These are phyloP conservation scores for Coendou prehensilis DNA, from an alignment of 2,797 vertebrate species.

Conservation along the genomic window DNA sequence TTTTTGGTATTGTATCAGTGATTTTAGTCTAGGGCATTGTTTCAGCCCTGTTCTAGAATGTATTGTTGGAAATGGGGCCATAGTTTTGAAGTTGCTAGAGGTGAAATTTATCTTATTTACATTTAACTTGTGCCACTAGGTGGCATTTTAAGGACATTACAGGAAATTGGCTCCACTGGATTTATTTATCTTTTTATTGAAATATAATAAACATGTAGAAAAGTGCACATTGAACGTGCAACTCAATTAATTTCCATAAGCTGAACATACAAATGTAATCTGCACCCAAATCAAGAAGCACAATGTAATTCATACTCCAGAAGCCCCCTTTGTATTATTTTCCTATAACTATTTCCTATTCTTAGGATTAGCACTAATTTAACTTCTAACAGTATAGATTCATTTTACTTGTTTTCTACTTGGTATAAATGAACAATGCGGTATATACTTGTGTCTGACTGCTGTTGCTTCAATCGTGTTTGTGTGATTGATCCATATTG, in stretches of 20 bases:
- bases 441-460: conserved; percentile 26
- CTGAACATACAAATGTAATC: conserved; percentile 3
- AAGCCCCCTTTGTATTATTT: not conserved
- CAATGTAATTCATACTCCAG: conserved; percentile 28
- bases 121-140: conserved; percentile 88
- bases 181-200: conserved; percentile 69
- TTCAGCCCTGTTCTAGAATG: not conserved
- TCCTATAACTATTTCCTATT: not conserved
- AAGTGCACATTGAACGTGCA: not conserved
- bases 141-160: conserved; percentile 89
- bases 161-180: conserved; percentile 44
- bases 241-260: conserved; percentile 51
- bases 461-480: conserved; percentile 25
- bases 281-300: conserved; percentile 46
- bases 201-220: conserved; percentile 15
- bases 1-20: not conserved
- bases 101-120: conserved; percentile 53
- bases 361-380: not conserved
- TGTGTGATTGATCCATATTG: not conserved
- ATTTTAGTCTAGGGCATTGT: conserved; percentile 25
- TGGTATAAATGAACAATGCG: not conserved
- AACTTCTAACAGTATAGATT: conserved; percentile 44
- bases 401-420: conserved; percentile 31
- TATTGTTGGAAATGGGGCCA: conserved; percentile 11
- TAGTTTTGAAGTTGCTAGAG: conserved; percentile 40